Base-by-base conservation (phyloP, 2,888 invertebrate genomes). In the Zygothrica quintamaculata region DNA sequence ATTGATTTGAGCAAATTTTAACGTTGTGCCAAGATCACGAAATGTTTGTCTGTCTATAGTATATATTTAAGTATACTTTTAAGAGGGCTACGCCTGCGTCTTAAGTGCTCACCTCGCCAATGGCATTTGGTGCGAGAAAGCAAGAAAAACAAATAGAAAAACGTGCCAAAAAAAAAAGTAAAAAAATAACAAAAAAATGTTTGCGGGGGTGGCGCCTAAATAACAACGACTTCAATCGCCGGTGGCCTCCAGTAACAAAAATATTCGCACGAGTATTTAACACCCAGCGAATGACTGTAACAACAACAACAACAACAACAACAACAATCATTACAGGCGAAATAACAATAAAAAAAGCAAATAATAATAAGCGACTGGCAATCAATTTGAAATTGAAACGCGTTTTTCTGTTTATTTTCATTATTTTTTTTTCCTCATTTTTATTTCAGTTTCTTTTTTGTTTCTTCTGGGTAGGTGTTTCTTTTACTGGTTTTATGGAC, bases 311-410 rank as follows among this genome's bases (percentile, higher is more conserved):
- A 72, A 43, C 46, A 55, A 39, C 67, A 68, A 51, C 55, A 65
- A 53, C 34, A 65, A 58, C 60, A 78, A 66, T 52, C 65, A 56
- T 53, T 61, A 56, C 71, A 48, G 61, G 42, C 26, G 34, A 74
- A 64, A 67, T 31, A 74, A 71, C 57, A 68, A 65, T 44, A 78
- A 40, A 50, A 16, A 47, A 51, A 42, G 44, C n/a, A 31, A 80
- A 77, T 48, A 77, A 85, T 74, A 70, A 79, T 71, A 79, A 65
- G 56, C 74, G 67, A 65, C 76, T 73, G 85, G 76, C 85, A 87
- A 82, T 84, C 78, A 82, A 87, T 82, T 82, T 87, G 82, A 82
- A 82, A 82, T 82, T 84, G 82, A 82, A 82, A 81, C 87, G 82
- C 69, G 70, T 78, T 80, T 77, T 22, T 22, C 18, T 22, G 18